Conservation (phyloP, 2,797 vertebrate species). For the Falco naumanni region DNA sequence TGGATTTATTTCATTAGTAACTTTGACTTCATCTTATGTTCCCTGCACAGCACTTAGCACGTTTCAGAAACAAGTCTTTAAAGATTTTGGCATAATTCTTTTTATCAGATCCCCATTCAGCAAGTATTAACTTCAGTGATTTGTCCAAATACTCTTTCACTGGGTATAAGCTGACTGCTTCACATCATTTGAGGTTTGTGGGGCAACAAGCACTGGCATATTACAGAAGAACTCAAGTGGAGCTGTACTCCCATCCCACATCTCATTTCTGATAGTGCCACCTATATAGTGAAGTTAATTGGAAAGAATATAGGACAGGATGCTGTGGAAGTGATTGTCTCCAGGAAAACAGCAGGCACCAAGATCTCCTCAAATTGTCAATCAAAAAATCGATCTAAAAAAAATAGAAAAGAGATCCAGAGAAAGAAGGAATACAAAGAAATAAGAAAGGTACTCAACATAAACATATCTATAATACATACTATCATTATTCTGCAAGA, state of each 20-base stretch:
- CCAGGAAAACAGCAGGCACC: background rate
- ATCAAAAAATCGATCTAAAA: background rate
- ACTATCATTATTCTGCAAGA: background rate
- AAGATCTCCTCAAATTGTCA: background rate
- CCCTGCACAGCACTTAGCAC: background rate
- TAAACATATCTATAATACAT: background rate
- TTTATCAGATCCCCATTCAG: background rate
- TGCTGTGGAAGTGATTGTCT: background rate
- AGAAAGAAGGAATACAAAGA: background rate
- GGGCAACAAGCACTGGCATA: background rate
- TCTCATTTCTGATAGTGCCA: background rate
- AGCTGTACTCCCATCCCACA: background rate
- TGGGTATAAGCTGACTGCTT: background rate
- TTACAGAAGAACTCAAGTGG: background rate
- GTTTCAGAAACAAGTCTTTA: background rate
- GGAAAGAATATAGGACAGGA: background rate
- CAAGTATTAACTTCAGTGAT: background rate
- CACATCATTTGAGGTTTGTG: background rate
- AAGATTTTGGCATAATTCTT: background rate
- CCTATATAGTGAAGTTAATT: background rate
- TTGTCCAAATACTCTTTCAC: background rate
- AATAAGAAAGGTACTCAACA: background rate
- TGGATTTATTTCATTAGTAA: background rate
- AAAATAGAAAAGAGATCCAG: background rate
- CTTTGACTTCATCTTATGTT: background rate